Base-by-base conservation (phyloP, 2,113 vertebrate species). In the Opisthocomus hoazin region DNA sequence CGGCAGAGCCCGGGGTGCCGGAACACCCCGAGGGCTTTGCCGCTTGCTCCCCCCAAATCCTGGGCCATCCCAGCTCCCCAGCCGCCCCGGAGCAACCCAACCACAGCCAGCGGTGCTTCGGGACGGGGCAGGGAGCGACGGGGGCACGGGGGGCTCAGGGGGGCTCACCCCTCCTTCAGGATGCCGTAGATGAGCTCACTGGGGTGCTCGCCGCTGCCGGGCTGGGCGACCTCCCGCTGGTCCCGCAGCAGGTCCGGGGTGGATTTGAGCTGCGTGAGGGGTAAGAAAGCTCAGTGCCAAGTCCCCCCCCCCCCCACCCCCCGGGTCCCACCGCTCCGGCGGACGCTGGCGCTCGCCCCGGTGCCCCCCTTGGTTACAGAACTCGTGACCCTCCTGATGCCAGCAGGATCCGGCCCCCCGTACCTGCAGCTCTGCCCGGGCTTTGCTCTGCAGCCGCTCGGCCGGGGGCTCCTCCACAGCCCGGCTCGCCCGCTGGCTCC, bases 191-290 rank as follows among this genome's bases (percentile, higher is more conserved):
- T 97, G 34, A 97, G 96, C 76, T 98, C 98, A 91, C 98, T 98
- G 69, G 98, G 71, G 57, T 98, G 97, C 84, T 99, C 98, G 14
- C 97, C 97, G 15, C 95, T 96, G 92, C 97, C 97, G 8, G 98
- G 91, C 73, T 98, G 98, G 24, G 98, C 71, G 34, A 98, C 95
- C 94, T 98, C 98, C 95, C 96, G 98, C 98, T 99, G 99, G 94
- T 99, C 99, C 94, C 98, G 98, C 95, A 99, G 98, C 90, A 99
- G 98, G 97, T 99, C 99, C 56, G 99, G 99, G 43, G 99, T 99
- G 84, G 98, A 99, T 98, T 99, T 99, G 65, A 98, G 89, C 98
- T 98, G 85, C 58, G 20, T 16, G 23, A 73, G 88, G 97, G 94
- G 90, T 32, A 36, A 60, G n/a, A 93, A 19, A 48, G 14, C 30